Base-by-base conservation (phyloP, 2,888 invertebrate genomes). In the Tachina lurida region DNA sequence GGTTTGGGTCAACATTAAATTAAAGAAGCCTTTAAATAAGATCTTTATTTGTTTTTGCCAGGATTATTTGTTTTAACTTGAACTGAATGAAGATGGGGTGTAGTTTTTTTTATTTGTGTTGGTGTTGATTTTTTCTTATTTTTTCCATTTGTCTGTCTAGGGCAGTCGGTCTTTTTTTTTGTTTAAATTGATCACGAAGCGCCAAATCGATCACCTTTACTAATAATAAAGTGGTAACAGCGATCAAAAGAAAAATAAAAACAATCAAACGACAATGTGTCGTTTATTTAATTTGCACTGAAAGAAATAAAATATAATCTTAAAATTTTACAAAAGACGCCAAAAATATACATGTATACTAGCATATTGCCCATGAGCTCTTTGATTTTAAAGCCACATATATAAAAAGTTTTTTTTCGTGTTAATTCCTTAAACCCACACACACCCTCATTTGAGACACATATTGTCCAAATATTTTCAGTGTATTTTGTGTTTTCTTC, bases 181-280 rank as follows among this genome's bases (percentile, higher is more conserved):
- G 62, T 47, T 71, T 67, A 91, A 91, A 92, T 91, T 91, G 91
- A 91, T 91, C 91, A 89, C 89, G 88, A 92, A 92, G 92, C 92
- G 92, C 93, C 92, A 92, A 93, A 92, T 92, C 91, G 92, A 92
- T 92, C 92, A 92, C 92, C 93, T 92, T 90, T 56, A 87, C 89
- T 89, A 88, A 89, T 89, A 89, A 90, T 89, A 88, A 91, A 88
- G 89, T 88, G 83, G 86, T 86, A 84, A 80, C 75, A 76, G 54
- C 79, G 17, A 85, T 41, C 22, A 49, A 4, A 39, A 45, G 68
- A 41, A 49, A 78, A 52, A 45, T 12, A 62, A 49, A 73, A 85
- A 83, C 85, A 79, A 83, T 83, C 83, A 84, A 84, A 54, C 86
- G 83, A 86, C 79, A 83, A 76, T 73, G 76, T 83, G 83, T 86